Conservation (phyloP, 1,140 invertebrate species). For the Scaptomyza hsui region DNA sequence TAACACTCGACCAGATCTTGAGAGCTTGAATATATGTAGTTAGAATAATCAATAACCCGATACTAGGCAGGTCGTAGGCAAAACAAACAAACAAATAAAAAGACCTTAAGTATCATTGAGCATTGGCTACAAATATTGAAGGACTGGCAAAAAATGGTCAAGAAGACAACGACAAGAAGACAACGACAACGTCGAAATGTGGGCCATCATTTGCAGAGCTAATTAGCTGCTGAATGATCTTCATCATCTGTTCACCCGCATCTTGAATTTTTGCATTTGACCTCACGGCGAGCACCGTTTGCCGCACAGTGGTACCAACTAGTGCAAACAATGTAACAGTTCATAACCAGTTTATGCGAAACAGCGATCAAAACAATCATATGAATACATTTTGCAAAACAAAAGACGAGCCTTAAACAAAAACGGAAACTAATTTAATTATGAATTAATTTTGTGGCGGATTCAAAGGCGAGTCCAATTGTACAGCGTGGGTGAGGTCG, state of each 20-base stretch:
- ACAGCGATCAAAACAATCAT: neutral
- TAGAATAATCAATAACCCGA: too few relatives aligned
- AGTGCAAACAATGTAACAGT: neutral
- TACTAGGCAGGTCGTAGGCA: too few relatives aligned
- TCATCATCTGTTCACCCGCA: conserved; percentile 38
- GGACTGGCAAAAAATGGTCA: conserved; percentile 29
- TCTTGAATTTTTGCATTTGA: conserved; percentile 63
- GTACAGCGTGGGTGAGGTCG: neutral
- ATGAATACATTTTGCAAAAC: conserved; percentile 25
- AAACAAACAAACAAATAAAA: too few relatives aligned
- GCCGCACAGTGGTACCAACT: conserved; percentile 47
- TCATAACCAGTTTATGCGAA: neutral
- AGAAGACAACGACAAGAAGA: too few relatives aligned
- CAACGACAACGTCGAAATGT: conserved; percentile 32
- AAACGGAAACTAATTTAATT: conserved; percentile 38
- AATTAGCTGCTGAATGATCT: conserved; percentile 44
- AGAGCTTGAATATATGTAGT: too few relatives aligned
- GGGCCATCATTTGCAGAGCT: conserved; percentile 57
- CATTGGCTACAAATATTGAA: neutral
- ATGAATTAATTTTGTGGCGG: neutral
- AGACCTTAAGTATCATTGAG: neutral
- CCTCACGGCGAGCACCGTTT: conserved; percentile 54
- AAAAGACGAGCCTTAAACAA: conserved; percentile 9
- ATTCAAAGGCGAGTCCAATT: neutral
- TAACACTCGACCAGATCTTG: too few relatives aligned